phyloP scores from a whole-genome alignment of 2,113 vertebrate genomes.

The Mustela lutreola region DNA sequence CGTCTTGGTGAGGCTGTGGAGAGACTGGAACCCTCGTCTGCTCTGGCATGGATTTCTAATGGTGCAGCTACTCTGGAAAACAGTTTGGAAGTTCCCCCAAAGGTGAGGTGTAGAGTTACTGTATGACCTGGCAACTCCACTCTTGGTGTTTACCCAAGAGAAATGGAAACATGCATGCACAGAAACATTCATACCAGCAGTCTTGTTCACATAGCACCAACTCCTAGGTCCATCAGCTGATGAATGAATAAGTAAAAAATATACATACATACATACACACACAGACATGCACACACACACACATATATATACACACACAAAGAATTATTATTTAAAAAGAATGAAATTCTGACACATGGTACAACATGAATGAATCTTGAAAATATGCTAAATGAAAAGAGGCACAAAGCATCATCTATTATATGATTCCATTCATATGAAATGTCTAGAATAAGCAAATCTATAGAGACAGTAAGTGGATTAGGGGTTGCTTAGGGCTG shows the following conservation, averaged over 20 bases:
- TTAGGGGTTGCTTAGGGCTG: background rate
- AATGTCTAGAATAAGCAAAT: background rate
- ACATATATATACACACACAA: background rate
- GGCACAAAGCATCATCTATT: background rate
- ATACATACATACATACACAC: background rate
- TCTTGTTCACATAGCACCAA: background rate
- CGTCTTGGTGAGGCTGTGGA: background rate
- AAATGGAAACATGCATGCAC: background rate
- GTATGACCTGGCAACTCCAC: background rate
- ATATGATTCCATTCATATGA: background rate
- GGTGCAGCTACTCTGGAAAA: background rate
- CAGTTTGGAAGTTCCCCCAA: background rate
- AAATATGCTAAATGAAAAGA: background rate
- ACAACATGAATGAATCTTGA: background rate
- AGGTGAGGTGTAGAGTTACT: background rate
- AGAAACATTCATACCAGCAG: background rate
- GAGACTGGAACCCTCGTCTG: background rate
- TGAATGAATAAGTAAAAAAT: background rate
- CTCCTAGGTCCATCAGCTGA: background rate
- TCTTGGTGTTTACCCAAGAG: background rate
- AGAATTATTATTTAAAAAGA: background rate
- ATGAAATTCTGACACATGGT: background rate
- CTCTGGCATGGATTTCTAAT: background rate
- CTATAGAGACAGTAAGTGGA: background rate
- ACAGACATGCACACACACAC: rapidly evolving